A percentile compares a stretch with the other conserved stretches of the same genome.
Evolutionary conservation across 1,140 invertebrate genomes (phyloP).

Genomic region (Orius insidiosus): DNA sequence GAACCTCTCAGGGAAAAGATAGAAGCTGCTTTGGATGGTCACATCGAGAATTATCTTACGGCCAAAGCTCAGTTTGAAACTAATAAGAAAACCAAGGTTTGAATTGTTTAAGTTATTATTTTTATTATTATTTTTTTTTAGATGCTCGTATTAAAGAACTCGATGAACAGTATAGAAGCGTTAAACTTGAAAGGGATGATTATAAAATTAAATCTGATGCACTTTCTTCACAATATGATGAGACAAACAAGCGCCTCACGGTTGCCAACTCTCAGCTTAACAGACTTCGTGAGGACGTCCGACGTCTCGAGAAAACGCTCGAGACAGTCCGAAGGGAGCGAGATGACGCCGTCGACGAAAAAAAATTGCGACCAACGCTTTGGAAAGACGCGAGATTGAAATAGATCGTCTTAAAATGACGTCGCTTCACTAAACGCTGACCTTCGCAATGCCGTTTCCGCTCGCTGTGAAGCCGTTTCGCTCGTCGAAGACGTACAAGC

Average conservation of each 20-base stretch:
- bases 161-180: constrained; percentile 17
- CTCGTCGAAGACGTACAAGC: constrained; percentile 65
- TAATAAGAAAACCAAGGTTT: constrained; percentile 12
- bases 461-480: constrained; percentile 67
- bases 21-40: constrained; percentile 37
- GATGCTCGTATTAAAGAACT: constrained; percentile 24
- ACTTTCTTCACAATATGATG: constrained; percentile 38
- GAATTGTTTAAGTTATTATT: too few species aligned
- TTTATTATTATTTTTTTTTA: constrained; percentile 3
- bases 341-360: constrained; percentile 46
- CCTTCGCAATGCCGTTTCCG: constrained; percentile 43
- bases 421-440: constrained; percentile 42
- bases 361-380: constrained; percentile 44
- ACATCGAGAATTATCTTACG: constrained; percentile 49
- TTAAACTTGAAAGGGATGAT: constrained; percentile 34
- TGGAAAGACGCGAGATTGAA: constrained; percentile 49
- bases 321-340: constrained; percentile 36
- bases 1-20: constrained; percentile 35
- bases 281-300: constrained; percentile 37
- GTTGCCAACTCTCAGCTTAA: constrained; percentile 38
- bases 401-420: constrained; percentile 45
- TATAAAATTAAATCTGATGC: constrained; percentile 42
- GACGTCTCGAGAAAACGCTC: constrained; percentile 33
- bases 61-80: constrained; percentile 47
- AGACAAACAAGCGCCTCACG: constrained; percentile 40